Evolutionary conservation across 2,113 vertebrate species (phyloP).

Genomic region (Glareola pratincola): DNA sequence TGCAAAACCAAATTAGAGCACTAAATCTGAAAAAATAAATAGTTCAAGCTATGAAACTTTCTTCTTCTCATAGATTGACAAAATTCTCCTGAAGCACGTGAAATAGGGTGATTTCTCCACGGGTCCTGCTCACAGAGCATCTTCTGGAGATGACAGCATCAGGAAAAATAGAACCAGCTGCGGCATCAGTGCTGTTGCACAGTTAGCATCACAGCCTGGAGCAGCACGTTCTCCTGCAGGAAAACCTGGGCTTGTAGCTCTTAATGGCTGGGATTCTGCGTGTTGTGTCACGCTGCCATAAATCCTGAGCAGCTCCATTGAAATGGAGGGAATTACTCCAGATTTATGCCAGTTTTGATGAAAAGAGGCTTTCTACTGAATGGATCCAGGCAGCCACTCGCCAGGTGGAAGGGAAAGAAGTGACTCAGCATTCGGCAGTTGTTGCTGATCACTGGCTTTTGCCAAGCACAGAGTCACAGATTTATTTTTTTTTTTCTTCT

Average conservation of each 20-base stretch:
- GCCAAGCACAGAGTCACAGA: not conserved
- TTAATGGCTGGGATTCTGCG: not conserved
- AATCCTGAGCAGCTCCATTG: slow-evolving; percentile 9
- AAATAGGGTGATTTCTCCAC: not conserved
- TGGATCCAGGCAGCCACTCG: not conserved
- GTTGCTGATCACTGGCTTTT: not conserved
- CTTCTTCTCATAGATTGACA: not conserved
- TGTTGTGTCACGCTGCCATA: not conserved
- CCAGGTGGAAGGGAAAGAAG: slow-evolving; percentile 57
- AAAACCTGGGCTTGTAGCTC: not conserved
- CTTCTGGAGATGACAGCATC: not conserved
- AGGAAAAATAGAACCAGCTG: not conserved
- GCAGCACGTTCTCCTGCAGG: not conserved
- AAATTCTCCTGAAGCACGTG: not conserved
- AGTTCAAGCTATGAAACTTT: not conserved
- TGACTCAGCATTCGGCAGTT: slow-evolving; percentile 29
- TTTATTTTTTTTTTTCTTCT: not conserved
- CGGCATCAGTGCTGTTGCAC: not conserved
- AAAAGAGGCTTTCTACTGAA: slow-evolving; percentile 53
- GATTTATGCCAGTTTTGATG: not conserved
- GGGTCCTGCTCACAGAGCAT: not conserved
- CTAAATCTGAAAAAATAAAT: not conserved
- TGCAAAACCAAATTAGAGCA: not conserved
- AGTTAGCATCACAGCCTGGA: accelerated
- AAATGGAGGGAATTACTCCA: slow-evolving; percentile 15